phyloP scores from a whole-genome alignment of 2,888 invertebrate species.

The Eugnorisma glareosa region DNA sequence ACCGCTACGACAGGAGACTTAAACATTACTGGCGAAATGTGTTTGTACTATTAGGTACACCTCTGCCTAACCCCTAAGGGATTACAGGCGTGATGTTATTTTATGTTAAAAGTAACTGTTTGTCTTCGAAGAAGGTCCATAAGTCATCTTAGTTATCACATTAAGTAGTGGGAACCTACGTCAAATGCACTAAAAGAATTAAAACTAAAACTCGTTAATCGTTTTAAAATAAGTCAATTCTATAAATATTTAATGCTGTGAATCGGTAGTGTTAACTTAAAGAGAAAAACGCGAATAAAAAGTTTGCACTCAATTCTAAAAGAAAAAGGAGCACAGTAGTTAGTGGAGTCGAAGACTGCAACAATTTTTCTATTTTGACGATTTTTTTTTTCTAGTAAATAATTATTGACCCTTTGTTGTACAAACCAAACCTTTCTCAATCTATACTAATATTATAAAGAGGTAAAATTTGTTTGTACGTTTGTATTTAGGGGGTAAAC shows the following conservation, averaged over 20 bases:
- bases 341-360: constrained; percentile 42
- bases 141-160: background rate
- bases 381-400: background rate
- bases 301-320: constrained; percentile 61
- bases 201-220: constrained; percentile 6
- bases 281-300: constrained; percentile 65
- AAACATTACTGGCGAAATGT: too few species aligned
- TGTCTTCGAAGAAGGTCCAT: background rate
- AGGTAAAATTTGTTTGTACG: too few species aligned
- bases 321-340: constrained; percentile 48
- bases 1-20: too few species aligned
- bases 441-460: too few species aligned
- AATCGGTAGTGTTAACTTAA: constrained; percentile 67
- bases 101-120: background rate
- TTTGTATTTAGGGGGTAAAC: too few species aligned
- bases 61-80: too few species aligned
- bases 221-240: constrained; percentile 30
- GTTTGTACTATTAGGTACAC: too few species aligned
- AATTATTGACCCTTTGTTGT: background rate
- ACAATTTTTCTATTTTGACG: background rate
- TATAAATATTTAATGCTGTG: constrained; percentile 66
- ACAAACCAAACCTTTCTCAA: constrained; percentile 1
- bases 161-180: background rate
- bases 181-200: background rate
- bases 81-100: too few species aligned